Conservation (phyloP, 2,113 vertebrate genomes). For the Hyaena hyaena region DNA sequence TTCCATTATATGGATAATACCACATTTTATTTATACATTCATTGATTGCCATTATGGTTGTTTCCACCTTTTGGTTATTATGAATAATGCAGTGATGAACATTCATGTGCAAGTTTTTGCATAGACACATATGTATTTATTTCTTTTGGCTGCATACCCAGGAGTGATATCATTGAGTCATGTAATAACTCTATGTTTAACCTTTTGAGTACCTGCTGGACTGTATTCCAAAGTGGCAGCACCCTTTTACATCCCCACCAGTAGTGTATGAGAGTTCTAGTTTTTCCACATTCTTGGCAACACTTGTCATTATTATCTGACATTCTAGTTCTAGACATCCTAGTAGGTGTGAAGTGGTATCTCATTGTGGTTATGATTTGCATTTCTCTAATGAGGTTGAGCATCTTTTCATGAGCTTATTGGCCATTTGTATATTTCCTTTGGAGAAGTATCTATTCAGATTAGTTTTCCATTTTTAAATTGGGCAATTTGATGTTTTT, state of each 20-base stretch:
- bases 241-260: background rate
- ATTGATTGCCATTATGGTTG: slow-evolving; percentile 1
- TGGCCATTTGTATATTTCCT: slow-evolving; percentile 15
- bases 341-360: background rate
- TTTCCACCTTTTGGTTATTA: slow-evolving; percentile 40
- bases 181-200: slow-evolving; percentile 38
- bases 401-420: slow-evolving; percentile 40
- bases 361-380: slow-evolving; percentile 47
- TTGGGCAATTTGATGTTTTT: background rate
- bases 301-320: background rate
- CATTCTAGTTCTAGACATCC: slow-evolving; percentile 38
- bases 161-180: background rate
- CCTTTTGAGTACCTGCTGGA: slow-evolving; percentile 27
- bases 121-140: background rate
- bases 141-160: slow-evolving; percentile 1
- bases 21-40: slow-evolving; percentile 46
- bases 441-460: slow-evolving; percentile 46
- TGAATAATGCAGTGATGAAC: background rate
- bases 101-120: slow-evolving; percentile 1
- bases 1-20: background rate
- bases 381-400: slow-evolving; percentile 47
- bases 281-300: background rate
- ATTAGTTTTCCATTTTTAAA: slow-evolving; percentile 54
- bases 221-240: slow-evolving; percentile 27
- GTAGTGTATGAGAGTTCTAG: background rate